Conservation (phyloP, 2,888 invertebrate genomes). For the Pachydiplax longipennis region DNA sequence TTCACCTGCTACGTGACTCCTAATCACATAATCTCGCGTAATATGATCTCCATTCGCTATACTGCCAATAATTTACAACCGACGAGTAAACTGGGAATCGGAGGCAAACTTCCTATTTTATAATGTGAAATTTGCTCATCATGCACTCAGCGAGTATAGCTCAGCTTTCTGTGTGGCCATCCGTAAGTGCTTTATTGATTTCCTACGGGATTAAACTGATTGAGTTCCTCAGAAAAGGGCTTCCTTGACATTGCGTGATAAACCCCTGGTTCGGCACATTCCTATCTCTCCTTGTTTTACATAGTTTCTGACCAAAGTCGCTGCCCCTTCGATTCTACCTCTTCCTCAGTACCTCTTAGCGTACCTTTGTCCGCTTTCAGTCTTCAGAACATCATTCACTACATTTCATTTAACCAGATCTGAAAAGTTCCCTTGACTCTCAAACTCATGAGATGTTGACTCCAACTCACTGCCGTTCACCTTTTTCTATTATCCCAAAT, state of each 20-base stretch:
- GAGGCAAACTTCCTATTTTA: no score
- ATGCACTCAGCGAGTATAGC: no score
- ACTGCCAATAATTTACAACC: no score
- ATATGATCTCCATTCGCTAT: no score
- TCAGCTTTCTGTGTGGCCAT: no score
- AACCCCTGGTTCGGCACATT: neutral
- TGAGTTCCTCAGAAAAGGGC: no score
- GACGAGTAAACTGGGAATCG: no score
- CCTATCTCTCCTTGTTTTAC: neutral
- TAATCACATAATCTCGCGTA: no score
- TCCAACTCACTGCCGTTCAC: neutral
- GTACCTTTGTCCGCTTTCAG: neutral
- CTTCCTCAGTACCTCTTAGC: neutral
- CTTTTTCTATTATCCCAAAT: neutral
- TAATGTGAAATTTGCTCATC: no score
- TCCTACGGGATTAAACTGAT: no score
- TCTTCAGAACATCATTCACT: neutral
- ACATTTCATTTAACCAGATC: neutral
- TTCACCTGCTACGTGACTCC: no score
- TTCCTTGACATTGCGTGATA: neutral
- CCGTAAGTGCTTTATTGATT: no score
- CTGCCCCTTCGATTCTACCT: neutral
- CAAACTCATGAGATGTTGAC: neutral
- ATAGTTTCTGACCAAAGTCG: neutral
- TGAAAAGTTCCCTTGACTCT: neutral